Evolutionary conservation across 92 coral and sea anemone species (phyloP).

Genomic region (Metridium senile): DNA sequence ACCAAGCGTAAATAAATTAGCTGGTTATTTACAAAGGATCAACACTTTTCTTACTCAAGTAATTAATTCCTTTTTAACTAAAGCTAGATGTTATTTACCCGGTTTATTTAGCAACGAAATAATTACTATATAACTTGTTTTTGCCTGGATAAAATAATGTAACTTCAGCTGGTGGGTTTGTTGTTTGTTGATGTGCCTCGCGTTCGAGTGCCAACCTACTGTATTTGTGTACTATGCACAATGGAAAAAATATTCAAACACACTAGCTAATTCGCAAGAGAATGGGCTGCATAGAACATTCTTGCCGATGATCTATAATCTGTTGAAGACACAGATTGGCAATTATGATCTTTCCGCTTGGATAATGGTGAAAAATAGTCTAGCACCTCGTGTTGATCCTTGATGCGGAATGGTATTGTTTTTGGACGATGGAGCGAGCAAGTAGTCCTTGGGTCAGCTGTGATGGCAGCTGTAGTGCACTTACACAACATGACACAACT

Average conservation of each 20-base stretch:
- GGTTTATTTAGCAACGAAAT: too few species aligned
- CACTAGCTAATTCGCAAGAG: slow-evolving; percentile 1
- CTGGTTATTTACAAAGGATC: slow-evolving; percentile 29
- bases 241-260: background rate
- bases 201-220: slow-evolving; percentile 1
- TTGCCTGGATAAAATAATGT: background rate
- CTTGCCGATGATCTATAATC: background rate
- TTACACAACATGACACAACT: background rate
- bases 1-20: slow-evolving; percentile 26
- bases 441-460: background rate
- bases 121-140: background rate
- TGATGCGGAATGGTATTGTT: slow-evolving; percentile 15
- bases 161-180: background rate
- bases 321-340: slow-evolving; percentile 2
- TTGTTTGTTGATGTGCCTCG: slow-evolving; percentile 1
- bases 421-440: slow-evolving; percentile 3
- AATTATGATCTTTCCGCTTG: slow-evolving; percentile 29
- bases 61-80: slow-evolving; percentile 33
- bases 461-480: background rate
- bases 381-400: background rate
- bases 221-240: slow-evolving; percentile 5
- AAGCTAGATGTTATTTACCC: slow-evolving; percentile 10
- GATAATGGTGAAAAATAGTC: slow-evolving; percentile 15
- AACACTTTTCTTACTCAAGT: slow-evolving; percentile 7
- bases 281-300: background rate